Evolutionary conservation across 92 coral and sea anemone genomes (phyloP).

Genomic region (Zoanthus sociatus): DNA sequence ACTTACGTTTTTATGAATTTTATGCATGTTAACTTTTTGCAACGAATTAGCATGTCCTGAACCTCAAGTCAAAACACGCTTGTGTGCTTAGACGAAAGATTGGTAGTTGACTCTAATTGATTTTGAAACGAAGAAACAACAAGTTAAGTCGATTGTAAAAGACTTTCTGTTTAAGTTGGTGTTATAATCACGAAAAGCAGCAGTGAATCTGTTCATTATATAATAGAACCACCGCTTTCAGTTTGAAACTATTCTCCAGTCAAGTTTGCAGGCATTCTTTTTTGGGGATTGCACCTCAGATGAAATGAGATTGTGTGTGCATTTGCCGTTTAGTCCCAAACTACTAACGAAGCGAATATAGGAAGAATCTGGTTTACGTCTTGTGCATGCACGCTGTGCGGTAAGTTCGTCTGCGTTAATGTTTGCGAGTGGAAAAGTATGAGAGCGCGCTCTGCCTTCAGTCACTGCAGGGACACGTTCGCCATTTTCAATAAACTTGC

Average conservation of each 20-base stretch:
- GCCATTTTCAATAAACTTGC: conserved; percentile 39
- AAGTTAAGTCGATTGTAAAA: not conserved
- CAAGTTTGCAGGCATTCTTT: not conserved
- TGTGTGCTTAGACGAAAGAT: too few relatives aligned
- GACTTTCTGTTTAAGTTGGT: not conserved
- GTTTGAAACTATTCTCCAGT: not conserved
- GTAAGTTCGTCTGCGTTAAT: conserved; percentile 21
- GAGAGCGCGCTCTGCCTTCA: conserved; percentile 3
- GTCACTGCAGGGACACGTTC: not conserved
- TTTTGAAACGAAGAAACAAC: too few relatives aligned
- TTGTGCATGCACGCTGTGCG: conserved; percentile 14
- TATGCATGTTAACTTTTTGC: too few relatives aligned
- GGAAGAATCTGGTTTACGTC: conserved; percentile 45
- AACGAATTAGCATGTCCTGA: too few relatives aligned
- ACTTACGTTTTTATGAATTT: too few relatives aligned
- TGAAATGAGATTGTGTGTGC: not conserved
- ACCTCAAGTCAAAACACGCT: too few relatives aligned
- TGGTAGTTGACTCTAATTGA: too few relatives aligned
- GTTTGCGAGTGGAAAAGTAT: conserved; percentile 32
- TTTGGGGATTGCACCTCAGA: conserved; percentile 24
- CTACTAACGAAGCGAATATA: conserved; percentile 35
- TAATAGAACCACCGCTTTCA: not conserved
- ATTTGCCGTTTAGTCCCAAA: conserved; percentile 20
- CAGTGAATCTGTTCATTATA: not conserved
- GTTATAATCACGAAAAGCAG: not conserved